These are phyloP conservation scores for Natrix natrix DNA, from an alignment of 2,797 vertebrate genomes.

Conservation along the genomic window DNA sequence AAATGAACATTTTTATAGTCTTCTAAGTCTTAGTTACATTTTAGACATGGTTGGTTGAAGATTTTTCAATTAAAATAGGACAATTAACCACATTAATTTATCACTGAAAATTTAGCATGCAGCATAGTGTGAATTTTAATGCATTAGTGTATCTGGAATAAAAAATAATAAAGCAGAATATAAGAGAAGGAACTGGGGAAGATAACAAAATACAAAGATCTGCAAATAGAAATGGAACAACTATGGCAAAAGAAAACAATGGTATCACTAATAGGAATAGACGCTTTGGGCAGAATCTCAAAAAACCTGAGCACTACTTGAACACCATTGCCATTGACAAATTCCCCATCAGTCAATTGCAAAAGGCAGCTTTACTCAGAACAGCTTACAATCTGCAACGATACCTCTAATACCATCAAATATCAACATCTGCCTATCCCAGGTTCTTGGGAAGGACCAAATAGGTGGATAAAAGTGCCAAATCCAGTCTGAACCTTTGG, in stretches of 20 bases:
- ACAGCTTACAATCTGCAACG: neutral
- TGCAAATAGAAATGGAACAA: neutral
- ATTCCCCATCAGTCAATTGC: neutral
- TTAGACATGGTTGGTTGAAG: neutral
- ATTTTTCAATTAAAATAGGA: neutral
- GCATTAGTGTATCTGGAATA: neutral
- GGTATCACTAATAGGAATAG: neutral
- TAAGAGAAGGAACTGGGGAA: neutral
- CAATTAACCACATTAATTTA: neutral
- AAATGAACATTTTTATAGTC: slow-evolving; percentile 5
- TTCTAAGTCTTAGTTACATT: neutral
- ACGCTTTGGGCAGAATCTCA: neutral
- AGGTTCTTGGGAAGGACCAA: neutral
- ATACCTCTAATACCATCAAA: neutral
- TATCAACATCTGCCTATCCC: neutral
- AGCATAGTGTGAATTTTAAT: neutral
- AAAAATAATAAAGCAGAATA: neutral
- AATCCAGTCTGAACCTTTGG: neutral
- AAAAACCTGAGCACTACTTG: neutral
- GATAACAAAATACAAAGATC: neutral
- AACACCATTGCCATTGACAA: neutral
- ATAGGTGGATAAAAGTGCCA: neutral
- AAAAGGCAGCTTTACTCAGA: neutral
- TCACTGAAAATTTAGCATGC: neutral
- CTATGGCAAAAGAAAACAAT: neutral